Percentiles rank a stretch among this genome's conserved stretches.
Conservation (phyloP, 1,140 invertebrate species). For the Zelostemma sp. region DNA sequence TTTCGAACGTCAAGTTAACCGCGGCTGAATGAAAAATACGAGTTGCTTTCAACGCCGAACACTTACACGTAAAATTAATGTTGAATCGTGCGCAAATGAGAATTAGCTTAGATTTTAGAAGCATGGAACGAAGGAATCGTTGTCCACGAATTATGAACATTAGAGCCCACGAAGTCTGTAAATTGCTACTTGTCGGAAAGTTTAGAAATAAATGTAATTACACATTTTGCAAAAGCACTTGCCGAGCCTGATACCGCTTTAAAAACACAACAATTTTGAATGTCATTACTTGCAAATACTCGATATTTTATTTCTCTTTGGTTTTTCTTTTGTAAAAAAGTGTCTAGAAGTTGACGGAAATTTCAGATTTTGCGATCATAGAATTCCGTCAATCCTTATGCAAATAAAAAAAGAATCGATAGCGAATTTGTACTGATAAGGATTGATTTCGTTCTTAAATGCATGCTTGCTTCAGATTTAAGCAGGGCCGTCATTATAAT, state of each 20-base stretch:
- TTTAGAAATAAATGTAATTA: conserved; percentile 1
- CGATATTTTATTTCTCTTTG: too few relatives aligned
- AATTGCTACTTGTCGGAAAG: background rate
- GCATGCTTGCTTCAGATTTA: conserved; percentile 17
- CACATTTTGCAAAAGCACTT: conserved; percentile 24
- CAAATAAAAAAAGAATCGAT: too few relatives aligned
- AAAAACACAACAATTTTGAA: background rate
- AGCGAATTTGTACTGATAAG: background rate
- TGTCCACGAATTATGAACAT: background rate
- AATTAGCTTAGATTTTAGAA: background rate
- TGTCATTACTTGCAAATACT: conserved; percentile 1
- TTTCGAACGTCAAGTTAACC: background rate
- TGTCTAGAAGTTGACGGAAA: too few relatives aligned
- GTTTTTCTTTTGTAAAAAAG: too few relatives aligned
- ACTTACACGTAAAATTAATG: too few relatives aligned
- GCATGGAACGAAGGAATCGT: background rate
- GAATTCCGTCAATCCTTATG: too few relatives aligned
- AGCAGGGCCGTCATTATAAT: too few relatives aligned
- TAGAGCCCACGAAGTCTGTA: background rate
- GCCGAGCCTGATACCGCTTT: conserved; percentile 23
- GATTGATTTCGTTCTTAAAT: conserved; percentile 17
- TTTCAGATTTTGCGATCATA: background rate
- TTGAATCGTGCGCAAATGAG: too few relatives aligned
- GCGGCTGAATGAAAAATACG: background rate
- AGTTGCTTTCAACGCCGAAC: too few relatives aligned